Base-by-base conservation (phyloP, 2,888 invertebrate genomes). In the Leucophenga maculata region DNA sequence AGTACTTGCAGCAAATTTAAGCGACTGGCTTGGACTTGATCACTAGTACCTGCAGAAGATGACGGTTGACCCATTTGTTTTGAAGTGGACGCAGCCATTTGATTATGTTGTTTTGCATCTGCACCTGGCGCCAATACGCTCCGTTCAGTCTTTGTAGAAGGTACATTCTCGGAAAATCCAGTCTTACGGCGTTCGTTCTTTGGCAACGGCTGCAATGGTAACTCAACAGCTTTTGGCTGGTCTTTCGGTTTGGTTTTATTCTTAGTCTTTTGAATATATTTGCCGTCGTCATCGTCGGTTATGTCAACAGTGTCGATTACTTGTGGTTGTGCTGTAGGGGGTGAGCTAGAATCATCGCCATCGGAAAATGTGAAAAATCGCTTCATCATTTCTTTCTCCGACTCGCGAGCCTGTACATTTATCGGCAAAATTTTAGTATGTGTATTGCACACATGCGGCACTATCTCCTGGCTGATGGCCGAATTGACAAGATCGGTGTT, bases 1-100 rank as follows among this genome's bases (percentile, higher is more conserved):
- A 83, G 66, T 11, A 71, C 80, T 14, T 66, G 77, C 46, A 83
- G 72, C 65, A 80, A 71, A 14, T 78, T 70, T 13, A 74, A 68
- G 4, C 79, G 82, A 44, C 83, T 83, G 8, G 64, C 73, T 44
- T 4, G 11, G 1, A 64, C 64, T 60, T 72, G 0, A 82, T 69
- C 14, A 31, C 72, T 26, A 68, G 65, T 50, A 20, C 1, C 39
- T 8, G 2, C 26, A n/a, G 16, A 13, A 4, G 14, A 18, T 20
- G 9, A 2, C 20, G 26, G 14, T 16, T 22, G n/a, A 1, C 3
- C 31, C 3, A 31, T 57, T 13, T n/a, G 57, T 1, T 57, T 57
- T 32, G 26, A 1, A 1, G 6, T 57, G 8, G 26, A n/a, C 13
- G 31, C 26, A 31, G 26, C 9, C 1, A 16, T 13, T 57, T 31